phyloP scores from a whole-genome alignment of 2,888 invertebrate genomes.

The Nowickia ferox region DNA sequence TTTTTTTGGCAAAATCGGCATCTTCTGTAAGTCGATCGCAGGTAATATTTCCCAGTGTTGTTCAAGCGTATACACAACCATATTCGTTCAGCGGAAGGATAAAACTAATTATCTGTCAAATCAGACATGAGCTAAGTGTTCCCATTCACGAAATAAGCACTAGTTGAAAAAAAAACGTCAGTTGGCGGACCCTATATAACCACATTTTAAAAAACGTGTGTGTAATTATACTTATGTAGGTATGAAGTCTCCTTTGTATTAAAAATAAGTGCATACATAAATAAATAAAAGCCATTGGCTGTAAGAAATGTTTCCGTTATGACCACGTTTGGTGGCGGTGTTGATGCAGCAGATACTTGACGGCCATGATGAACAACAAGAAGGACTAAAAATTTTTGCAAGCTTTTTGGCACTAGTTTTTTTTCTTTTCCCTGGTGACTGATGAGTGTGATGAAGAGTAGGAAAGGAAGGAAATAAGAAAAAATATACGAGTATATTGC shows the following conservation, averaged over 20 bases:
- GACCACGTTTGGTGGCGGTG: conserved; percentile 22
- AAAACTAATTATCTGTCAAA: too few species aligned
- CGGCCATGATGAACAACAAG: conserved; percentile 47
- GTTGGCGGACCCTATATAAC: too few species aligned
- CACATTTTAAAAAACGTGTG: too few species aligned
- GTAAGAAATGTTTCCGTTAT: conserved; percentile 31
- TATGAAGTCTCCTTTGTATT: conserved; percentile 6
- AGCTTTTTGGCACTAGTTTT: conserved; percentile 56
- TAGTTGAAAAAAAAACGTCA: too few species aligned
- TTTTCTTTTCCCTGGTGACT: conserved; percentile 17
- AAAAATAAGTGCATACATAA: conserved; percentile 23
- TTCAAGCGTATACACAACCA: too few species aligned
- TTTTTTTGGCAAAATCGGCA: too few species aligned
- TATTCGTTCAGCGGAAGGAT: too few species aligned
- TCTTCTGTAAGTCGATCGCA: too few species aligned
- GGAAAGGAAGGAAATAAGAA: conserved; percentile 49
- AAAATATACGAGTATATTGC: conserved; percentile 40
- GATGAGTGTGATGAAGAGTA: conserved; percentile 23
- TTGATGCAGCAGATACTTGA: conserved; percentile 42
- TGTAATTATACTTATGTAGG: too few species aligned
- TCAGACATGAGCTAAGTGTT: too few species aligned
- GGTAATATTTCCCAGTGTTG: too few species aligned
- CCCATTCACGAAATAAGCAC: too few species aligned
- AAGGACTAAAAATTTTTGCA: conserved; percentile 8
- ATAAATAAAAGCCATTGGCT: conserved; percentile 29